Evolutionary conservation across 2,888 invertebrate genomes (phyloP).

Genomic region (Sinhomidia bicolor): DNA sequence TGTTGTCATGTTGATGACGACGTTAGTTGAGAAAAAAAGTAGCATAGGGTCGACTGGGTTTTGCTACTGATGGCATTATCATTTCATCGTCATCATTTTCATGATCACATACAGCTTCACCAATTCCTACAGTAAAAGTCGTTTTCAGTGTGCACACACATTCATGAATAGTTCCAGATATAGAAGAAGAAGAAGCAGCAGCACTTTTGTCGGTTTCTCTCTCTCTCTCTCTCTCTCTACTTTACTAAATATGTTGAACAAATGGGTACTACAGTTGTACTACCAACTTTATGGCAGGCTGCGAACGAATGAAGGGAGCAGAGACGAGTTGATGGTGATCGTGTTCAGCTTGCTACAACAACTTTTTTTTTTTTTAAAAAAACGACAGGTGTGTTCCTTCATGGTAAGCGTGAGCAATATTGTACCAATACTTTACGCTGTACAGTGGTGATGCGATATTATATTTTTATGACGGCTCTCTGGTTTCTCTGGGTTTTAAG

Average conservation of each 20-base stretch:
- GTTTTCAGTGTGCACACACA: too few species aligned
- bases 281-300: not conserved
- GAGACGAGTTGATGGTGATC: too few species aligned
- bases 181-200: not conserved
- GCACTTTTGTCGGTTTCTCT: not conserved
- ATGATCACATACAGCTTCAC: slow-evolving; percentile 9
- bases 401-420: not conserved
- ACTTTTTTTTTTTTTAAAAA: slow-evolving; percentile 10
- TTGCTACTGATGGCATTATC: slow-evolving; percentile 51
- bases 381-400: slow-evolving; percentile 59
- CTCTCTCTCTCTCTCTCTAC: not conserved
- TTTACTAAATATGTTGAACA: slow-evolving; percentile 52
- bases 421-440: not conserved
- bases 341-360: not conserved
- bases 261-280: slow-evolving; percentile 42
- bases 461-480: slow-evolving; percentile 5
- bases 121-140: too few species aligned
- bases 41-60: slow-evolving; percentile 18
- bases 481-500: not conserved
- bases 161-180: not conserved
- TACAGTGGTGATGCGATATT: not conserved
- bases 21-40: not conserved
- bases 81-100: slow-evolving; percentile 52
- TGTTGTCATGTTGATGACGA: too few species aligned
- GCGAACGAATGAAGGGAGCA: not conserved